Conservation (phyloP, 2,797 vertebrate species). For the Enteromius unitaeniatus region DNA sequence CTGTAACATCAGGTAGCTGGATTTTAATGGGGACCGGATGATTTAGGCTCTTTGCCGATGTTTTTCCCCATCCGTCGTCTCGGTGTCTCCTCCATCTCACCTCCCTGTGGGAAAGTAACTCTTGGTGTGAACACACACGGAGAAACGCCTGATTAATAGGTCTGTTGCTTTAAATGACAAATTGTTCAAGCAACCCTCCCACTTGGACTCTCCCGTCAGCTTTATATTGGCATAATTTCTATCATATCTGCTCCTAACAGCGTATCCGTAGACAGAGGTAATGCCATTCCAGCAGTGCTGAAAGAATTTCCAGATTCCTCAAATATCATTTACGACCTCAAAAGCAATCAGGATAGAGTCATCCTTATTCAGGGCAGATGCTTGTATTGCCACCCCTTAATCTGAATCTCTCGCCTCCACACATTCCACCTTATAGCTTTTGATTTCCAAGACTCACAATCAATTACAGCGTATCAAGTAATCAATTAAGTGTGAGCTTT, state of each 20-base stretch:
- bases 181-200: slow-evolving; percentile 49
- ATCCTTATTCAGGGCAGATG: slow-evolving; percentile 57
- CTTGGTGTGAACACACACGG: slow-evolving; percentile 62
- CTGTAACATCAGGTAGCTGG: slow-evolving; percentile 60
- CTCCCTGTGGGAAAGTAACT: slow-evolving; percentile 60
- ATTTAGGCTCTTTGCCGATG: slow-evolving; percentile 52
- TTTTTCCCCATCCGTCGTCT: slow-evolving; percentile 20
- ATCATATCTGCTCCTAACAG: slow-evolving; percentile 63
- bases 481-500: slow-evolving; percentile 63
- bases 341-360: slow-evolving; percentile 55
- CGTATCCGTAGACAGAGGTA: slow-evolving; percentile 51
- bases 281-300: slow-evolving; percentile 58
- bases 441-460: slow-evolving; percentile 57
- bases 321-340: slow-evolving; percentile 58
- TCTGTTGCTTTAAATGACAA: slow-evolving; percentile 60
- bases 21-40: slow-evolving; percentile 65
- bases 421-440: slow-evolving; percentile 41
- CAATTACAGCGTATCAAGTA: slow-evolving; percentile 60
- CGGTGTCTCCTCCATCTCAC: slow-evolving; percentile 57
- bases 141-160: slow-evolving; percentile 69
- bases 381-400: slow-evolving; percentile 57
- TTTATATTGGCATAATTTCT: slow-evolving; percentile 63
- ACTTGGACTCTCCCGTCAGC: slow-evolving; percentile 55
- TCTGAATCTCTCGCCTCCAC: slow-evolving; percentile 42
- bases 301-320: slow-evolving; percentile 59